Percentiles rank a stretch among this genome's conserved stretches.
Evolutionary conservation across 2,797 vertebrate species (phyloP).

Genomic region (Sebastes vulpes): DNA sequence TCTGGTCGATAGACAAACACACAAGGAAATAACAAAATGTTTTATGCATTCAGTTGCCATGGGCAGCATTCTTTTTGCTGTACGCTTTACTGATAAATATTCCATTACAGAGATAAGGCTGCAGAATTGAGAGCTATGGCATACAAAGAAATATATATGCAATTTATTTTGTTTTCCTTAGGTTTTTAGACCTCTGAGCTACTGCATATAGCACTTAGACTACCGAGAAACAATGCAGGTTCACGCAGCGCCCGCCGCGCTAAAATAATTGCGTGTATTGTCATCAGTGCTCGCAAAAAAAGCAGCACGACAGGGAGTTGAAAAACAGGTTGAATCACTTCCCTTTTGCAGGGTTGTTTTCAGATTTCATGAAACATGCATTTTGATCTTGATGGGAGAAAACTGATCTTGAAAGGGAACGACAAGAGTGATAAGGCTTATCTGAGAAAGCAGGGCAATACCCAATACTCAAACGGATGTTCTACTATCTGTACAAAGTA

Average conservation of each 20-base stretch:
- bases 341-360: constrained; percentile 19
- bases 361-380: constrained; percentile 43
- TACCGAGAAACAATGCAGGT: constrained; percentile 21
- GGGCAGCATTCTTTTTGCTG: constrained; percentile 51
- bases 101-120: constrained; percentile 79
- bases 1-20: constrained; percentile 62
- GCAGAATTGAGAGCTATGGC: constrained; percentile 44
- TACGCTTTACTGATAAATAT: constrained; percentile 75
- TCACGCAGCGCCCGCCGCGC: not conserved
- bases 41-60: constrained; percentile 65
- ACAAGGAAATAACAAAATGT: constrained; percentile 56
- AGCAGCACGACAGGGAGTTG: not conserved
- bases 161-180: constrained; percentile 60
- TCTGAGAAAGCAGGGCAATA: constrained; percentile 63
- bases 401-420: constrained; percentile 62
- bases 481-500: constrained; percentile 62
- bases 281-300: not conserved
- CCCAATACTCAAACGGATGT: constrained; percentile 63
- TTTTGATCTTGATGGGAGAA: constrained; percentile 63
- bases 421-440: constrained; percentile 72
- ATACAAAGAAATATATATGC: constrained; percentile 63
- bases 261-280: constrained; percentile 12
- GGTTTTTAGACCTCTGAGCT: constrained; percentile 14
- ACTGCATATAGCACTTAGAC: not conserved
- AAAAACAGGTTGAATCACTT: constrained; percentile 12